These are phyloP conservation scores for Dysmachus trigonus DNA, from an alignment of 2,888 invertebrate species.

Conservation along the genomic window DNA sequence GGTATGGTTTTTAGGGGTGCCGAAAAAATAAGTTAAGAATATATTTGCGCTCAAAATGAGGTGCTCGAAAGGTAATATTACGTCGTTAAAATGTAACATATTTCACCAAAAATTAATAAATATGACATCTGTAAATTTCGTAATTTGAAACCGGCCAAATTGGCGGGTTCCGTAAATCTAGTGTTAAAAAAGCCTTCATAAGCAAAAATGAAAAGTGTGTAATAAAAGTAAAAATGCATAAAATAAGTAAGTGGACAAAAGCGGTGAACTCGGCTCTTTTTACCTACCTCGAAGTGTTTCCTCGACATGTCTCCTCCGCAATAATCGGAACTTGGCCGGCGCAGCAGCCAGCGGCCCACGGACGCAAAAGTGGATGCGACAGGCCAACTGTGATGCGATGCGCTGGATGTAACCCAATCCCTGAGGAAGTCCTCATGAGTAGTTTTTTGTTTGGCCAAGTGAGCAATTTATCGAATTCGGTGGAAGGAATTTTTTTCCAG, in stretches of 20 bases:
- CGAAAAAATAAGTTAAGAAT: no score
- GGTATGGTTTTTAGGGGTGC: no score
- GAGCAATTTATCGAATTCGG: slow-evolving; percentile 27
- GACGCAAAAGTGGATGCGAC: neutral
- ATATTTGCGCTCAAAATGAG: no score
- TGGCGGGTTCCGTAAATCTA: no score
- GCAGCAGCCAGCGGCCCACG: neutral
- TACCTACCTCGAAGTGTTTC: neutral
- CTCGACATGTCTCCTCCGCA: neutral
- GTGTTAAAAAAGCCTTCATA: neutral
- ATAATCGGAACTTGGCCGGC: neutral
- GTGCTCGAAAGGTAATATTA: no score
- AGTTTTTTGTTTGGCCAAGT: slow-evolving; percentile 38
- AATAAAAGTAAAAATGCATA: neutral
- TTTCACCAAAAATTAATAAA: no score
- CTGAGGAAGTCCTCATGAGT: slow-evolving; percentile 39
- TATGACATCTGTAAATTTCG: no score
- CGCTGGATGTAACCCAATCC: slow-evolving; percentile 27
- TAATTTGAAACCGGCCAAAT: no score
- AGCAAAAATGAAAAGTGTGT: neutral
- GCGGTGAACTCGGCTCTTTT: neutral
- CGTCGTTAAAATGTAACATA: no score
- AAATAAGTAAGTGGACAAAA: neutral
- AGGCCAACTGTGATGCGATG: slow-evolving; percentile 10
- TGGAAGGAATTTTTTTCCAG: slow-evolving; percentile 18